A percentile compares a stretch with the other conserved stretches of the same genome.
Conservation (phyloP, 92 coral and sea anemone species). For the Porites cylindrica region DNA sequence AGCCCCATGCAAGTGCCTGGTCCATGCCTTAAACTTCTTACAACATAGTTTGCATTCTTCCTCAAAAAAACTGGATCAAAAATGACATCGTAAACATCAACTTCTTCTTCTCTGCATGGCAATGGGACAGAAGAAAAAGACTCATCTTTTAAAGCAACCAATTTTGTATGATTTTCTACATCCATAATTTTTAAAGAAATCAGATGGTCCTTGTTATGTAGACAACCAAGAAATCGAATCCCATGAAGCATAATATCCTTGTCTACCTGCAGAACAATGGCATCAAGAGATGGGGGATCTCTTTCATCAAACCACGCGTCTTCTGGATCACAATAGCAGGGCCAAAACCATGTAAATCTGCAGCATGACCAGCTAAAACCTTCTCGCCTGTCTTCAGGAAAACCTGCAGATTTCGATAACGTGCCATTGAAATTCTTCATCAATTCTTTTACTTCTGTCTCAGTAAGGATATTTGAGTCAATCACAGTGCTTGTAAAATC, state of each 20-base stretch:
- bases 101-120: background rate
- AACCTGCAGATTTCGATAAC: background rate
- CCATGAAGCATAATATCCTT: constrained; percentile 13
- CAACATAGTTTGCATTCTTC: background rate
- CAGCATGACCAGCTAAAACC: background rate
- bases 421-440: background rate
- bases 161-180: background rate
- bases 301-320: background rate
- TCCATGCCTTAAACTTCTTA: background rate
- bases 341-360: background rate
- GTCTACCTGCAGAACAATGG: background rate
- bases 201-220: background rate
- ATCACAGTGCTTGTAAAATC: background rate
- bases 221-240: constrained; percentile 6
- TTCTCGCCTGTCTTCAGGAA: background rate
- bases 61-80: constrained; percentile 10
- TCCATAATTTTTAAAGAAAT: background rate
- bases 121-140: background rate
- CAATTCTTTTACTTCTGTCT: background rate
- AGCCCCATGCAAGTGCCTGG: background rate
- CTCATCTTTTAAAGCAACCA: background rate
- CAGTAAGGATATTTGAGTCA: background rate
- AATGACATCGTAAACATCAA: background rate
- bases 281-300: background rate
- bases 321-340: background rate